Conservation (phyloP, 2,113 vertebrate genomes). For the Campylomormyrus numenius region DNA sequence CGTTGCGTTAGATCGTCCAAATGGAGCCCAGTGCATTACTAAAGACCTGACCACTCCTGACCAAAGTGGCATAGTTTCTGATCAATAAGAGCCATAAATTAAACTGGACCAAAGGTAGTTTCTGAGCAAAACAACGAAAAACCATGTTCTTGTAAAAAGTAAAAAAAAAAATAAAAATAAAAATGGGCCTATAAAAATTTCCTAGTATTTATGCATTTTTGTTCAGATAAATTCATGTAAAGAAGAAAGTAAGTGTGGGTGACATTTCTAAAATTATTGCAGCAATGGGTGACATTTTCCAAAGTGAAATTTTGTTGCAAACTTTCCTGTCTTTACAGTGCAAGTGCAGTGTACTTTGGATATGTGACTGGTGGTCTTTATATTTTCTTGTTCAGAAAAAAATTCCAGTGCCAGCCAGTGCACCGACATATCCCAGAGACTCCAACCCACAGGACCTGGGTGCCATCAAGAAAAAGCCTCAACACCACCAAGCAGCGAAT, state of each 20-base stretch:
- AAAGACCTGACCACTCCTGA: neutral
- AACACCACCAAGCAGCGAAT: neutral
- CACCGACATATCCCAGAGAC: neutral
- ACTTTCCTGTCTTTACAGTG: neutral
- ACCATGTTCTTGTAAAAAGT: neutral
- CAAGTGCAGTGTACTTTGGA: neutral
- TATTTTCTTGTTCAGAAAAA: constrained; percentile 1
- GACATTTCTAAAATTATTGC: neutral
- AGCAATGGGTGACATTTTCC: neutral
- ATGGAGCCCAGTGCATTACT: neutral
- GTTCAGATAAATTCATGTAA: no score
- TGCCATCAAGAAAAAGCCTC: neutral
- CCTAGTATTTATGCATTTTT: neutral
- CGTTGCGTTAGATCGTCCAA: no score
- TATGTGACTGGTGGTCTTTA: neutral
- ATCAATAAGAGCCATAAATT: neutral
- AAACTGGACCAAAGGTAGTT: no score
- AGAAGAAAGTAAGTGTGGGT: no score
- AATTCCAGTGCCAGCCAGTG: neutral
- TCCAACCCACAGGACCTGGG: neutral
- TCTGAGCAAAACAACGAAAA: neutral
- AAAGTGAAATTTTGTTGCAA: neutral
- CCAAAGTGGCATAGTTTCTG: neutral
- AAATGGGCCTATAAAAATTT: no score
- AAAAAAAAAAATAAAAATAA: no score